Evolutionary conservation across 2,113 vertebrate species (phyloP).

Genomic region (Cygnus buccinator): DNA sequence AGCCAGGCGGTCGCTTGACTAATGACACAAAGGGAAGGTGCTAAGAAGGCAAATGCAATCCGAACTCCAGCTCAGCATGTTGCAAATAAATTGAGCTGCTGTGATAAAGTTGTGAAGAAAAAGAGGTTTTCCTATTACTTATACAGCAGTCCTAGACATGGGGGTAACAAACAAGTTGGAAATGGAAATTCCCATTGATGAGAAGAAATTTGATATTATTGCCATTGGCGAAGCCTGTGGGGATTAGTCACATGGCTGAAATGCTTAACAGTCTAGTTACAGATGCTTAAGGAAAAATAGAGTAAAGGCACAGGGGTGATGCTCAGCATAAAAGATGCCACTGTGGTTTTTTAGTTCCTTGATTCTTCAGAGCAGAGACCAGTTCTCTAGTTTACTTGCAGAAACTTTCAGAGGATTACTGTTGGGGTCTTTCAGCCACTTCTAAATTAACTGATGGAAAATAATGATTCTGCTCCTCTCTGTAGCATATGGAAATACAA

Average conservation of each 20-base stretch:
- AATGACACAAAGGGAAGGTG: conserved; percentile 42
- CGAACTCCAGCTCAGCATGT: background rate
- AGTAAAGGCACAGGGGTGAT: background rate
- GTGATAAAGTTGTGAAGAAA: background rate
- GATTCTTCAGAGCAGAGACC: background rate
- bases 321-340: background rate
- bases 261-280: background rate
- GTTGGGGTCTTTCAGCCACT: background rate
- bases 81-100: conserved; percentile 49
- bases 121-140: conserved; percentile 50
- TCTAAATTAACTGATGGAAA: background rate
- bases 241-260: conserved; percentile 22
- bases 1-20: conserved; percentile 12
- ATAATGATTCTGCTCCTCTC: background rate
- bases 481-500: background rate
- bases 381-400: background rate
- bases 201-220: conserved; percentile 37
- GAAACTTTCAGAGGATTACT: background rate
- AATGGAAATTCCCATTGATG: conserved; percentile 37
- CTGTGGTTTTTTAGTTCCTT: background rate
- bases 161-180: conserved; percentile 15
- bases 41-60: conserved; percentile 47
- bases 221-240: background rate
- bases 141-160: background rate
- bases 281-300: background rate